Percentiles rank a stretch among this genome's conserved stretches.
Evolutionary conservation across 2,113 vertebrate species (phyloP).

Genomic region (Albula goreensis): DNA sequence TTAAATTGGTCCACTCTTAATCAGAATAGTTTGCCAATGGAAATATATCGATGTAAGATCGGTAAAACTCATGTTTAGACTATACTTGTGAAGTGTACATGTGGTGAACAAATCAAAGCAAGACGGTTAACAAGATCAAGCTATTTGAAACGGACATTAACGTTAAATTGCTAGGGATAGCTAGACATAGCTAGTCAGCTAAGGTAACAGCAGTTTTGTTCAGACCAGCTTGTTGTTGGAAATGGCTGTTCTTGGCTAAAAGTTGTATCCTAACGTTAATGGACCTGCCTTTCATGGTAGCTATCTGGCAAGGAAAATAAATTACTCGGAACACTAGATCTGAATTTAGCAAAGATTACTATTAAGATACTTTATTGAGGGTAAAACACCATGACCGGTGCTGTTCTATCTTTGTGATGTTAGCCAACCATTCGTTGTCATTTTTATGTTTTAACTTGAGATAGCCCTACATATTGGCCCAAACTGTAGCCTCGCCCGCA

Average conservation of each 20-base stretch:
- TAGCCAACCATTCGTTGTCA: too few species aligned
- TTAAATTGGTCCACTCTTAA: neutral
- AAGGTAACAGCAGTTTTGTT: neutral
- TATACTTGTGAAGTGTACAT: neutral
- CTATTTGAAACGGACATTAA: neutral
- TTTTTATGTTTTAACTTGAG: neutral
- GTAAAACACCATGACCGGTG: too few species aligned
- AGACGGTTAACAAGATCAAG: neutral
- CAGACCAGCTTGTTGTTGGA: neutral
- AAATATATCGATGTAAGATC: neutral
- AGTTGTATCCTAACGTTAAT: too few species aligned
- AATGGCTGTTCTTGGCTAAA: too few species aligned
- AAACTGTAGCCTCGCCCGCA: neutral
- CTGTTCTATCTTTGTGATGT: too few species aligned
- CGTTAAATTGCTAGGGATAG: too few species aligned
- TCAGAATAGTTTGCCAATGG: neutral
- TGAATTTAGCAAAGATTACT: too few species aligned
- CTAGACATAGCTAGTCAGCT: neutral
- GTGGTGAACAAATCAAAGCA: neutral
- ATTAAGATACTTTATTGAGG: too few species aligned
- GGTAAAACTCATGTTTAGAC: neutral
- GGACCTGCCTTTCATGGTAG: too few species aligned
- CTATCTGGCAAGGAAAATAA: too few species aligned
- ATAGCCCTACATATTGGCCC: neutral
- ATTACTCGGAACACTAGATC: too few species aligned